Base-by-base conservation (phyloP, 2,888 invertebrate genomes). In the Agrochola circellaris region DNA sequence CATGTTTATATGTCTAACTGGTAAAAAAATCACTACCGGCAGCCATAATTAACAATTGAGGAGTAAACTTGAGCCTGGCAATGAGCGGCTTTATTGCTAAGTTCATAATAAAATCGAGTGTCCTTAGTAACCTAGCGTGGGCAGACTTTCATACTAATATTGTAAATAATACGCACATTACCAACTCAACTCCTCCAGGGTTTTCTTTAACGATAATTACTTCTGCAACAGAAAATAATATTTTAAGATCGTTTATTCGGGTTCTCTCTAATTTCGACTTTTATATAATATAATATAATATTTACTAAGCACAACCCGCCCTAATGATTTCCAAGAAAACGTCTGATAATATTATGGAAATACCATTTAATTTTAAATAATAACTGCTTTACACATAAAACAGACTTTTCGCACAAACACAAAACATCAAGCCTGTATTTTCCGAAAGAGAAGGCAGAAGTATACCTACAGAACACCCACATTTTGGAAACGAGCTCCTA, bases 181-280 rank as follows among this genome's bases (percentile, higher is more conserved):
- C 26, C 13, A 38, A 75, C 51, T n/a, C 34, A 68, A 68, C 15
- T 20, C 8, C 23, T 11, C 60, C 9, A 45, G 15, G 65, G 20
- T 65, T 60, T 38, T 17, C 82, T 38, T 38, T 65, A 69, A 72
- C 38, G 61, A 76, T 66, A 30, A 82, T 77, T 42, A 70, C 54
- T 13, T 26, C 45, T 65, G 34, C 48, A 61, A 30, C 9, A 66
- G 30, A 66, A 45, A 64, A 81, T 58, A 76, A 58, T 58, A 64
- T 45, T 45, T 60, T 23, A 20, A 48, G 38, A 81, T 54, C 66
- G 65, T 73, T 65, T 45, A 38, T 17, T n/a, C 7, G 9, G 30
- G 45, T 26, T 34, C 26, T 13, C 58, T 56, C 48, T 48, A 80
- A 71, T 66, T 77, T 66, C 13, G 23, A 34, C 77, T 45, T 61